Conservation (phyloP, 2,888 invertebrate species). For the Asteroscopus sphinx region DNA sequence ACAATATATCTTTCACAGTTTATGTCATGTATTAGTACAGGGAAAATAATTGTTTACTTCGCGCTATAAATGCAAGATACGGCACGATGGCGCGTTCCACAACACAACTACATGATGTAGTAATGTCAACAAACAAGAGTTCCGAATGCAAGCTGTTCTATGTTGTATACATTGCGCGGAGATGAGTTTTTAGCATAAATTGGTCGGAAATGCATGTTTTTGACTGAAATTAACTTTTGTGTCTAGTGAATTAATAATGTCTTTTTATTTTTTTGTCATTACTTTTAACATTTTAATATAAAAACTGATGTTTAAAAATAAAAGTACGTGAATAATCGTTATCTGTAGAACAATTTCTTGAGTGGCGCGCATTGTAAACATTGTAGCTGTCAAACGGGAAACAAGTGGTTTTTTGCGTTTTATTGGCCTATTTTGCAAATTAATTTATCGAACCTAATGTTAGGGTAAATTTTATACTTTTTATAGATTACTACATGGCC, state of each 20-base stretch:
- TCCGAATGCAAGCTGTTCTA: slow-evolving; percentile 59
- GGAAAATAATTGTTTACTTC: slow-evolving; percentile 66
- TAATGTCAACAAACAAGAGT: slow-evolving; percentile 80
- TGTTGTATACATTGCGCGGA: slow-evolving; percentile 61
- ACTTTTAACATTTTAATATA: background rate
- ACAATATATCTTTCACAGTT: slow-evolving; percentile 66
- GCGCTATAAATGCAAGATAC: slow-evolving; percentile 72
- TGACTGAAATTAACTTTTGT: background rate
- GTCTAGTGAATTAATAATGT: background rate
- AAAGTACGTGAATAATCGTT: slow-evolving; percentile 14
- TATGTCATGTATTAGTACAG: slow-evolving; percentile 62
- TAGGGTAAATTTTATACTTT: no score
- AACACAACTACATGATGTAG: slow-evolving; percentile 80
- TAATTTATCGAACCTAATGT: no score
- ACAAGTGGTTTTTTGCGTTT: slow-evolving; percentile 27
- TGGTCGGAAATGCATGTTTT: background rate
- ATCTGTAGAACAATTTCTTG: slow-evolving; percentile 48
- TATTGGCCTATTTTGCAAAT: background rate
- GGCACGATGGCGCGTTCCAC: slow-evolving; percentile 77
- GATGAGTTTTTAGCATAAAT: slow-evolving; percentile 13
- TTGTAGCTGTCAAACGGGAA: slow-evolving; percentile 44
- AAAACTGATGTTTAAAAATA: background rate
- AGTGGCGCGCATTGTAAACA: slow-evolving; percentile 49
- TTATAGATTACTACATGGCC: no score
- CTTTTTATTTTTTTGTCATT: slow-evolving; percentile 12